These are phyloP conservation scores for Cyprinodon tularosa DNA, from an alignment of 2,113 vertebrate genomes.

Conservation along the genomic window DNA sequence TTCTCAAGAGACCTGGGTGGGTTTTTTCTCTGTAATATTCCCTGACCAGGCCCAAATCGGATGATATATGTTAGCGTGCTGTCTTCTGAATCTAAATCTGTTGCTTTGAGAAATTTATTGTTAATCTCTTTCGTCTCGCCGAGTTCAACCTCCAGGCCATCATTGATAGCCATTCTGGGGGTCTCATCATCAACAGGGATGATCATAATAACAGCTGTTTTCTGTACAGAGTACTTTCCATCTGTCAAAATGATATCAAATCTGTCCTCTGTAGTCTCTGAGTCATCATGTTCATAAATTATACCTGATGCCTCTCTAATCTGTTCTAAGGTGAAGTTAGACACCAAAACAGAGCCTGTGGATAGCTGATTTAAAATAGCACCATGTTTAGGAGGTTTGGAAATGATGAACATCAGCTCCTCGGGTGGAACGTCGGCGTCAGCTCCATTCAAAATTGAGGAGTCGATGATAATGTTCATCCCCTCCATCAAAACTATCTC, in stretches of 20 bases:
- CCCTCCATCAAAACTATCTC: constrained; percentile 96
- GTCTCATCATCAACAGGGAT: constrained; percentile 93
- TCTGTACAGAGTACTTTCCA: constrained; percentile 84
- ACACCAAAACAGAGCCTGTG: constrained; percentile 84
- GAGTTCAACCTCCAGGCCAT: constrained; percentile 90
- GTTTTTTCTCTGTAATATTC: constrained; percentile 83
- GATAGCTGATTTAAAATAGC: constrained; percentile 87
- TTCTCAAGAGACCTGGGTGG: constrained; percentile 81
- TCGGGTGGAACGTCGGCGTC: constrained; percentile 88
- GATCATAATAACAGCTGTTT: constrained; percentile 83
- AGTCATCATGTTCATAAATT: constrained; percentile 94
- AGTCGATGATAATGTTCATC: constrained; percentile 91
- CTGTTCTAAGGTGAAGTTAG: constrained; percentile 89
- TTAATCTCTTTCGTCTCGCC: constrained; percentile 87
- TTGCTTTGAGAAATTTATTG: constrained; percentile 87
- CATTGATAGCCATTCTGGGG: constrained; percentile 90
- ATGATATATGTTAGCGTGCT: constrained; percentile 84
- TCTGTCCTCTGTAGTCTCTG: constrained; percentile 90
- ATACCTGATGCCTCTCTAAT: constrained; percentile 91
- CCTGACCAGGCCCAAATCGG: constrained; percentile 86
- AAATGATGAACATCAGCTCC: constrained; percentile 85
- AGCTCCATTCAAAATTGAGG: constrained; percentile 85
- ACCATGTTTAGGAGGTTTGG: constrained; percentile 85
- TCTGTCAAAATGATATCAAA: constrained; percentile 89
- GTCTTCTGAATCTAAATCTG: constrained; percentile 94